phyloP scores from a whole-genome alignment of 2,797 vertebrate genomes.

The Phoebastria nigripes region DNA sequence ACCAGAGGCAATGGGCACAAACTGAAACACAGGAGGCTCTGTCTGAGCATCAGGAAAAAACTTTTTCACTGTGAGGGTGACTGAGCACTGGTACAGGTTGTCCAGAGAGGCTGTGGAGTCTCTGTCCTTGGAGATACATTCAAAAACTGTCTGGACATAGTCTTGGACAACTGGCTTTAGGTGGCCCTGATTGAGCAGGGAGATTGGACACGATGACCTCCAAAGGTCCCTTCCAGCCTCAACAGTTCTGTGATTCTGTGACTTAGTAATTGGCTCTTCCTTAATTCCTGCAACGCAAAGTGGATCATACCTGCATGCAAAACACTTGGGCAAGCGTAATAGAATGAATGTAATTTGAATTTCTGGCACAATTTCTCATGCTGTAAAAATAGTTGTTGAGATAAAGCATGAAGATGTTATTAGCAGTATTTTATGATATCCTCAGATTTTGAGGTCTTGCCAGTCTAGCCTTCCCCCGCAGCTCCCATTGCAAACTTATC shows the following conservation, averaged over 20 bases:
- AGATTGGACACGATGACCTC: not conserved
- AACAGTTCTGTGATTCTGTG: not conserved
- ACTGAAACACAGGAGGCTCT: not conserved
- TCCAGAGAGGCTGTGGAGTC: not conserved
- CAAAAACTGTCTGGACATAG: not conserved
- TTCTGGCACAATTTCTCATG: not conserved
- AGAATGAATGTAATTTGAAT: not conserved
- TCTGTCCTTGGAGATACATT: not conserved
- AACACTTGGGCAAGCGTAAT: not conserved
- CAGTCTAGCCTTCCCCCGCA: conserved; percentile 20
- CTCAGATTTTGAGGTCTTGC: conserved; percentile 18
- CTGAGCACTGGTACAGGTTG: not conserved
- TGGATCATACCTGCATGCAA: not conserved
- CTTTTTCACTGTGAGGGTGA: not conserved
- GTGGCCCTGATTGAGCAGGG: not conserved
- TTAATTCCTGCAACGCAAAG: not conserved
- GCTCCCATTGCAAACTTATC: conserved; percentile 42
- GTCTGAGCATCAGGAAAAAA: not conserved
- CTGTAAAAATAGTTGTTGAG: not conserved
- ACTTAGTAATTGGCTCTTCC: not conserved
- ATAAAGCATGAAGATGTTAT: not conserved
- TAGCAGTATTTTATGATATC: not conserved
- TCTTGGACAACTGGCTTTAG: not conserved
- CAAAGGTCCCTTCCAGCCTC: not conserved
- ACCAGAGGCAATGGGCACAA: not conserved